phyloP scores from a whole-genome alignment of 2,113 vertebrate species.

The Malaclemys terrapin region DNA sequence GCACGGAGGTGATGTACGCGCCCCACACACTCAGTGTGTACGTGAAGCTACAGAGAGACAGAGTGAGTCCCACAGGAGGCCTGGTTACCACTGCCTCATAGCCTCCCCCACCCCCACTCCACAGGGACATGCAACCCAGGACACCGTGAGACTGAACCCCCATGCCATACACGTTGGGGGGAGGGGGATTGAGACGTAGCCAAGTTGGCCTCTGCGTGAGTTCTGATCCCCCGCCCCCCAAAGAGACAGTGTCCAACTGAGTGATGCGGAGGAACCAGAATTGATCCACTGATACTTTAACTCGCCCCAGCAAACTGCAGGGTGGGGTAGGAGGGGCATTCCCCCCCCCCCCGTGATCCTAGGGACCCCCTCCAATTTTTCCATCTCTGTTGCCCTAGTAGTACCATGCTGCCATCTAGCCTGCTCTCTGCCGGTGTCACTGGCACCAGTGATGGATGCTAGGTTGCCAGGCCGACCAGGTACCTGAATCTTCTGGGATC shows the following conservation, averaged over 20 bases:
- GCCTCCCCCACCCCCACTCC: no score
- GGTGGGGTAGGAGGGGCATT: background rate
- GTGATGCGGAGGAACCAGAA: background rate
- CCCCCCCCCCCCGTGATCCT: background rate
- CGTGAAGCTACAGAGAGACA: constrained; percentile 26
- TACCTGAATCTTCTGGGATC: constrained; percentile 12
- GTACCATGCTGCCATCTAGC: background rate
- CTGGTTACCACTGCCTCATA: background rate
- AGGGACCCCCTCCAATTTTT: background rate
- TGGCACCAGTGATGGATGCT: background rate
- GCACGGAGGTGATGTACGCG: constrained; percentile 40
- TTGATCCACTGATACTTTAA: background rate
- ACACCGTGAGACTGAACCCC: no score
- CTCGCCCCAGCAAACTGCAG: background rate
- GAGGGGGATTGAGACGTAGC: no score
- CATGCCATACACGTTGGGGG: no score
- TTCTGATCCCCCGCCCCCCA: background rate
- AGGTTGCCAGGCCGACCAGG: background rate
- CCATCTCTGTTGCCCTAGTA: background rate
- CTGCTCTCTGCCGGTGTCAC: background rate
- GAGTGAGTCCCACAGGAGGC: background rate
- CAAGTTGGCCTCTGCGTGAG: background rate
- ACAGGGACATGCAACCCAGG: background rate
- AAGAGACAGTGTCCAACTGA: background rate
- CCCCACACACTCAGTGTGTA: background rate